These are phyloP conservation scores for Xylocampa areola DNA, from an alignment of 2,888 invertebrate genomes.

Conservation along the genomic window DNA sequence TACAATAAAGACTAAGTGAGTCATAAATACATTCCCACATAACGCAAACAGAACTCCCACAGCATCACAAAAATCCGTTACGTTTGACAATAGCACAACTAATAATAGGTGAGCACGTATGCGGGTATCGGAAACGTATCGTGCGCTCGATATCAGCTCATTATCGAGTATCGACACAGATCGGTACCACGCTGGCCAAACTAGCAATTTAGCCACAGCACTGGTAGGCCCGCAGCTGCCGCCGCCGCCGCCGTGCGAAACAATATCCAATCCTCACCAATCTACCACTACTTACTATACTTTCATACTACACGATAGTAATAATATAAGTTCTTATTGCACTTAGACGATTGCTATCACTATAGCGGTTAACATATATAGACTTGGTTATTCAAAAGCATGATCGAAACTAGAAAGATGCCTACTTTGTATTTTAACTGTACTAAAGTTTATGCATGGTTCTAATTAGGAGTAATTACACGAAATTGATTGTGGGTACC, in stretches of 20 bases:
- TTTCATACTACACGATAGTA: slow-evolving; percentile 31
- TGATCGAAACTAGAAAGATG: too few species aligned
- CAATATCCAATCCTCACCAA: slow-evolving; percentile 25
- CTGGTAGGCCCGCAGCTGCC: slow-evolving; percentile 36
- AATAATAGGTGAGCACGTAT: slow-evolving; percentile 65
- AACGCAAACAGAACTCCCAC: slow-evolving; percentile 61
- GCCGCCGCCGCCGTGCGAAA: slow-evolving; percentile 22
- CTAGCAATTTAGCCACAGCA: slow-evolving; percentile 39
- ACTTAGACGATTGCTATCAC: slow-evolving; percentile 15
- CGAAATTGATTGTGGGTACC: too few species aligned
- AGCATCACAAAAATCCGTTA: slow-evolving; percentile 61
- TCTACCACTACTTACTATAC: slow-evolving; percentile 39
- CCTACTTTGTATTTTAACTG: too few species aligned
- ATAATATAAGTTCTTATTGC: slow-evolving; percentile 4
- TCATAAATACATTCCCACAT: slow-evolving; percentile 27
- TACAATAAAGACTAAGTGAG: slow-evolving; percentile 9
- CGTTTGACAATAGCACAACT: slow-evolving; percentile 57
- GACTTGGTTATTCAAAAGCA: too few species aligned
- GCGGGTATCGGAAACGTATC: slow-evolving; percentile 66
- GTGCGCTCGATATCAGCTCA: slow-evolving; percentile 57
- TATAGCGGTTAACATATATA: background rate
- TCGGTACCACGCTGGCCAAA: slow-evolving; percentile 29
- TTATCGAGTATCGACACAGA: slow-evolving; percentile 61
- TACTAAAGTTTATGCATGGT: too few species aligned
- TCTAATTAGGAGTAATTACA: too few species aligned